Evolutionary conservation across 2,888 invertebrate genomes (phyloP).

Genomic region (Drosophila stalkeri): DNA sequence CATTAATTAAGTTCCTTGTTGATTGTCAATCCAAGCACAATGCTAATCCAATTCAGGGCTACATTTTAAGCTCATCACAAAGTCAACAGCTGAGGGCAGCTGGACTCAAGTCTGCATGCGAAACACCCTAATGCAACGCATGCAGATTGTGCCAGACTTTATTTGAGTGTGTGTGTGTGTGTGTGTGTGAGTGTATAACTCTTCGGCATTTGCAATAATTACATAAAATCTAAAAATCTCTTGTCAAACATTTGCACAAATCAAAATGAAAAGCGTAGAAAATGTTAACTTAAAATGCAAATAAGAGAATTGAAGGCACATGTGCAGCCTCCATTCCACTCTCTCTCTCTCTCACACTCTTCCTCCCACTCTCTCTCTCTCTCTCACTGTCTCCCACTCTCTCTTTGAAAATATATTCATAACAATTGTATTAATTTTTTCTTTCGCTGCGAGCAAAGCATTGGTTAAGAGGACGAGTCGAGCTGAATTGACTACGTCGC

Average conservation of each 20-base stretch:
- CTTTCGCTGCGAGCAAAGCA: constrained; percentile 36
- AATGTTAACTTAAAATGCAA: constrained; percentile 70
- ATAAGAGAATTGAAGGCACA: constrained; percentile 50
- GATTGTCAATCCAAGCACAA: constrained; percentile 24
- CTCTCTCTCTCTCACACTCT: not conserved
- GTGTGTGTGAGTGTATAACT: constrained; percentile 30
- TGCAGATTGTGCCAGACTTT: constrained; percentile 30
- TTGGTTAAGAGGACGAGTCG: constrained; percentile 43
- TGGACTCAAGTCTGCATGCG: constrained; percentile 1
- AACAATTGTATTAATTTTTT: constrained; percentile 73
- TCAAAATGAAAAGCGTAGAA: constrained; percentile 47
- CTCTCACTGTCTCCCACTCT: not conserved
- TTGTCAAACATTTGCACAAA: constrained; percentile 63
- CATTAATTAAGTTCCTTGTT: constrained; percentile 47
- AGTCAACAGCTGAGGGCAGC: constrained; percentile 41
- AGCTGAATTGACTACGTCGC: constrained; percentile 48
- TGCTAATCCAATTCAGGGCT: constrained; percentile 43
- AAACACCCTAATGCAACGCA: constrained; percentile 23
- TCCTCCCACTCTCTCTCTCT: not conserved
- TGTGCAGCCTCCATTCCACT: constrained; percentile 4
- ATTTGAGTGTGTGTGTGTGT: constrained; percentile 31
- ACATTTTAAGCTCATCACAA: constrained; percentile 45
- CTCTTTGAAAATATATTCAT: constrained; percentile 57
- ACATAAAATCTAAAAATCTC: constrained; percentile 59
- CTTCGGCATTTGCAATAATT: constrained; percentile 60